A percentile compares a stretch with the other conserved stretches of the same genome.
Conservation (phyloP, 2,888 invertebrate species). For the Nipponacmea schrenckii region DNA sequence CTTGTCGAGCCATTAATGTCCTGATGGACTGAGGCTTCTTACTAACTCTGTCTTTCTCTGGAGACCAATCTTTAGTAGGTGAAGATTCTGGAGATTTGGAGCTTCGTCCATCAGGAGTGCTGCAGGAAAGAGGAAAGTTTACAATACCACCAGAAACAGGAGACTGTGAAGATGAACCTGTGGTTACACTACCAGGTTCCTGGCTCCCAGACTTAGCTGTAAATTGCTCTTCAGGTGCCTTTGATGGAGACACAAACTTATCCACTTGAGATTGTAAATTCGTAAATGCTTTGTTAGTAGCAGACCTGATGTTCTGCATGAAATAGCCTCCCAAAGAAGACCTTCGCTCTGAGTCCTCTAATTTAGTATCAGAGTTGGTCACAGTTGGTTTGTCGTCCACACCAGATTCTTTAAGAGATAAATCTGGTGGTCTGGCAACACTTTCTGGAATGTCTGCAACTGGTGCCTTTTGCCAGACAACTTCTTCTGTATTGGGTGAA, state of each 20-base stretch:
- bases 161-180: background rate
- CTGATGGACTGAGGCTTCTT: conserved; percentile 39
- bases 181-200: background rate
- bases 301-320: conserved; percentile 49
- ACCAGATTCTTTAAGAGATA: background rate
- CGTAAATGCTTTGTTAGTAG: conserved; percentile 54
- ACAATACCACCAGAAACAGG: background rate
- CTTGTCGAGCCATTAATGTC: conserved; percentile 43
- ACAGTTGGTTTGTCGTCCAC: conserved; percentile 1
- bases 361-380: background rate
- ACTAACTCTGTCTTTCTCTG: conserved; percentile 23
- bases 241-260: conserved; percentile 14
- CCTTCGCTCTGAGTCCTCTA: background rate
- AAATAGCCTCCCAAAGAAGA: background rate
- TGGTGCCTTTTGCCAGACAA: background rate
- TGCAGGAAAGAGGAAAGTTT: background rate
- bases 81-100: background rate
- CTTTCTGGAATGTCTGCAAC: background rate
- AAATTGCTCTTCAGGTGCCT: conserved; percentile 22
- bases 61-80: background rate
- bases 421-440: background rate
- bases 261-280: conserved; percentile 44
- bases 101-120: background rate
- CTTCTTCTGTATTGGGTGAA: background rate
- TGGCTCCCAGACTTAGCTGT: conserved; percentile 13